Percentiles rank a stretch among this genome's conserved stretches.
Conservation (phyloP, 2,113 vertebrate genomes). For the Chloropsis hardwickii region DNA sequence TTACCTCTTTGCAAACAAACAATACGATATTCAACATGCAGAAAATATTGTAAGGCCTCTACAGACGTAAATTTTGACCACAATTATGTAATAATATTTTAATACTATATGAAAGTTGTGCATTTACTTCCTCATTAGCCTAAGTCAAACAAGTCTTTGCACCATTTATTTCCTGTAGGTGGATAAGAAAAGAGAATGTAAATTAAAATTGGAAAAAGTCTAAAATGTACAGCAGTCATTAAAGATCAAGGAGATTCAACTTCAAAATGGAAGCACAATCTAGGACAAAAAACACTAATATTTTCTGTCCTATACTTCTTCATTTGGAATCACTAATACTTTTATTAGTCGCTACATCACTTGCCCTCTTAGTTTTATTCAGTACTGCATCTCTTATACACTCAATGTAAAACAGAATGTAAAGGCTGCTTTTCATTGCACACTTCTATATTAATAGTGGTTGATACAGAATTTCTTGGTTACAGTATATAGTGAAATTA, state of each 20-base stretch:
- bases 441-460: not conserved
- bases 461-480: not conserved
- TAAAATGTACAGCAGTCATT: not conserved
- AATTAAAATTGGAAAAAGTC: not conserved
- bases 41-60: not conserved
- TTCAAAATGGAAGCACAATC: not conserved
- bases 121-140: not conserved
- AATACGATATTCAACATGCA: not conserved
- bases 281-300: not conserved
- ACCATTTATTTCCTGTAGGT: not conserved
- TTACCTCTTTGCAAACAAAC: not conserved
- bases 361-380: not conserved
- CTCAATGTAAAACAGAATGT: not conserved
- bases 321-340: not conserved
- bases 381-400: fast-evolving
- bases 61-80: not conserved
- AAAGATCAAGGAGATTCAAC: not conserved
- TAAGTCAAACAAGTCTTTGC: not conserved
- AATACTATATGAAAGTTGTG: not conserved
- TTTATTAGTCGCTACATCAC: not conserved
- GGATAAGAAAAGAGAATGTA: not conserved
- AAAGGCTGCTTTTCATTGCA: not conserved
- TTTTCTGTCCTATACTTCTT: not conserved
- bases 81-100: not conserved
- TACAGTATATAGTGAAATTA: not conserved